Evolutionary conservation across 2,888 invertebrate species (phyloP).

Genomic region (Coelopa pilipes): DNA sequence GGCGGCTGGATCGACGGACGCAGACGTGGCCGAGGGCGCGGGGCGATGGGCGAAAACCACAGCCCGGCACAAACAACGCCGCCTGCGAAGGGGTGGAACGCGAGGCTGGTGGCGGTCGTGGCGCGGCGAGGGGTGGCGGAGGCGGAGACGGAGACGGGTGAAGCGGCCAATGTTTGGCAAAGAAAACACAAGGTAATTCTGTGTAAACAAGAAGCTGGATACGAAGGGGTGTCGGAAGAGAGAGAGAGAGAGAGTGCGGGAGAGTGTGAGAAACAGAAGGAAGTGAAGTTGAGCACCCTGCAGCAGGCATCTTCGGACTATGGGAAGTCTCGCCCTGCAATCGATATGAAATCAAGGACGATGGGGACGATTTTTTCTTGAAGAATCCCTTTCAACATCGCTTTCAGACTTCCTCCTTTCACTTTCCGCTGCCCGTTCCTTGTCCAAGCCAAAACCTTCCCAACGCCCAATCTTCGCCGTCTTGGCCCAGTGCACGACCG

Average conservation of each 20-base stretch:
- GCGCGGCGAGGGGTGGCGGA: not conserved
- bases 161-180: conserved; percentile 15
- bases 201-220: conserved; percentile 18
- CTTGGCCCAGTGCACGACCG: not conserved
- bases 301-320: no score
- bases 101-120: not conserved
- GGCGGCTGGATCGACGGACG: not conserved
- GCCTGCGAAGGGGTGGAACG: not conserved
- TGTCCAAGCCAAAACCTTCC: not conserved
- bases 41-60: not conserved
- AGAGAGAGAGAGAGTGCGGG: no score
- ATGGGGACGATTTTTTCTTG: no score
- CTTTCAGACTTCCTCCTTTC: no score
- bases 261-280: no score
- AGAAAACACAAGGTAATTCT: conserved; percentile 22
- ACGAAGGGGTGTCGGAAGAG: no score
- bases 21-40: no score
- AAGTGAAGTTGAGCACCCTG: no score
- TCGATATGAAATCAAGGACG: no score
- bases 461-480: not conserved
- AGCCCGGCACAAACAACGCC: conserved; percentile 6
- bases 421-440: no score
- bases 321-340: no score
- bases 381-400: no score
- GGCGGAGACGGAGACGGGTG: not conserved